A percentile compares a stretch with the other conserved stretches of the same genome.
Conservation (phyloP, 2,888 invertebrate genomes). For the Ectemnius lituratus region DNA sequence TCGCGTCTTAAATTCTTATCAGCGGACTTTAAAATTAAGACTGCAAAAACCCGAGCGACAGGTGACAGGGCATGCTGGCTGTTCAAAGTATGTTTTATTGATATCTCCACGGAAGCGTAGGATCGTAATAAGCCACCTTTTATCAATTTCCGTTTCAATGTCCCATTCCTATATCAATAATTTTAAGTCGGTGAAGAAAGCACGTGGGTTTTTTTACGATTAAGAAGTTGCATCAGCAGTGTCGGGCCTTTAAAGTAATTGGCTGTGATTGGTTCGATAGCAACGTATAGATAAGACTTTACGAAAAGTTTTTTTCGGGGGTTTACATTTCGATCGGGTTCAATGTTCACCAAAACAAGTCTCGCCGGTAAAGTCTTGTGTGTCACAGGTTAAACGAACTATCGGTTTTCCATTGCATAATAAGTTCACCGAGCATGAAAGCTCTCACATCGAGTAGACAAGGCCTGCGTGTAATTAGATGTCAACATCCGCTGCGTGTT, state of each 20-base stretch:
- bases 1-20: too few species aligned
- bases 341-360: slow-evolving; percentile 14
- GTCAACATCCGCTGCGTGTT: too few species aligned
- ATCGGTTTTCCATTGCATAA: too few species aligned
- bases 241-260: not conserved
- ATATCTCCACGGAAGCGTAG: too few species aligned
- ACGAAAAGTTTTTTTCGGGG: slow-evolving; percentile 6
- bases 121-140: not conserved
- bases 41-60: too few species aligned
- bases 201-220: slow-evolving; percentile 6
- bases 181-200: not conserved
- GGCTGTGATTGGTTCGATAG: not conserved
- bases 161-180: not conserved
- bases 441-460: too few species aligned
- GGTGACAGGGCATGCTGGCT: too few species aligned
- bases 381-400: too few species aligned
- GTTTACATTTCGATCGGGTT: not conserved
- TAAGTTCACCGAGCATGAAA: too few species aligned
- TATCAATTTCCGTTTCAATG: slow-evolving; percentile 3
- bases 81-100: too few species aligned
- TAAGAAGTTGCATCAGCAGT: not conserved
- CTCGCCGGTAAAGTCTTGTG: not conserved
- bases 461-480: too few species aligned
- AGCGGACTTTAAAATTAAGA: too few species aligned
- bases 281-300: not conserved